Evolutionary conservation across 2,113 vertebrate species (phyloP).

Genomic region (Tupaia chinensis): DNA sequence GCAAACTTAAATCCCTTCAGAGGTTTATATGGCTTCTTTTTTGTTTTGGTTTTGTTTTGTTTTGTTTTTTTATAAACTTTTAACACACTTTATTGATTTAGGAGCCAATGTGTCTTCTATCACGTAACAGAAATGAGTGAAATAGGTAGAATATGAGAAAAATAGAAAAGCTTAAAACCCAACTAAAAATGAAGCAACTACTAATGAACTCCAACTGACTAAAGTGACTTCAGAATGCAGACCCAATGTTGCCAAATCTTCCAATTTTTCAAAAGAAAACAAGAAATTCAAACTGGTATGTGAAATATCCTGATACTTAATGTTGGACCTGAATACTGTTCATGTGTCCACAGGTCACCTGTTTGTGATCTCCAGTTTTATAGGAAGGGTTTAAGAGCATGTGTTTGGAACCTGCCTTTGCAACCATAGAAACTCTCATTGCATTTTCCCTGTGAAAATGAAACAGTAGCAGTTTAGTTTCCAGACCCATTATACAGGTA

Average conservation of each 20-base stretch:
- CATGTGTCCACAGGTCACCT: neutral
- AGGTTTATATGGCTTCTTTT: neutral
- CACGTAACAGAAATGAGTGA: constrained; percentile 6
- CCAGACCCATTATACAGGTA: neutral
- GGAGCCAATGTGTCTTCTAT: neutral
- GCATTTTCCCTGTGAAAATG: neutral
- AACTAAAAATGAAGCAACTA: constrained; percentile 35
- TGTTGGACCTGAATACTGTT: neutral
- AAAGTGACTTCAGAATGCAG: constrained; percentile 32
- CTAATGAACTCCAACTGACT: neutral
- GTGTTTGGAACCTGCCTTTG: neutral
- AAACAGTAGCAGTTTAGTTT: constrained; percentile 41
- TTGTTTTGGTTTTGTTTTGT: too few species aligned
- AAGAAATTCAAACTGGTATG: neutral
- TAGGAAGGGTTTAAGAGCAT: constrained; percentile 6
- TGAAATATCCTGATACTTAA: constrained; percentile 31
- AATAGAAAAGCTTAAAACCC: constrained; percentile 29
- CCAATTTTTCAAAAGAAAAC: constrained; percentile 25
- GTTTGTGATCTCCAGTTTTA: neutral
- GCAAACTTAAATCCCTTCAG: neutral
- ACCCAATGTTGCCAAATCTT: neutral
- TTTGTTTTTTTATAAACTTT: neutral
- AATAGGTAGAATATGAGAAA: neutral
- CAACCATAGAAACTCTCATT: neutral
- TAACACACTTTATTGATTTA: too few species aligned